These are phyloP conservation scores for Clarias pachynema DNA, from an alignment of 2,797 vertebrate genomes.

Conservation along the genomic window DNA sequence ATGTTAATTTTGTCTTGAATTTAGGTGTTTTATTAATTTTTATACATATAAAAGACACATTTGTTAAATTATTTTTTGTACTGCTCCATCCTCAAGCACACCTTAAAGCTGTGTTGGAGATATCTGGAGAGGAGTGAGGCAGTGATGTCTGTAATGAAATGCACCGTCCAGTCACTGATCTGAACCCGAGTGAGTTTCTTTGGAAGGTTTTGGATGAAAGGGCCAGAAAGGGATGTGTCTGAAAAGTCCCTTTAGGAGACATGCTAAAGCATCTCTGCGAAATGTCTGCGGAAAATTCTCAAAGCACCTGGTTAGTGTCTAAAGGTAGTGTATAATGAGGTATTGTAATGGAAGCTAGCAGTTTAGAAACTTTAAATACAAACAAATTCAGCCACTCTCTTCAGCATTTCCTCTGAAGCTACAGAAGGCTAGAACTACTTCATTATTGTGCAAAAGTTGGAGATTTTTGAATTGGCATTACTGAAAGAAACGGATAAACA, in stretches of 20 bases:
- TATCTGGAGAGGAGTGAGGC: background rate
- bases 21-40: background rate
- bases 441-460: background rate
- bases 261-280: background rate
- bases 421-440: background rate
- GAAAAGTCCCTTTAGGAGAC: background rate
- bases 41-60: background rate
- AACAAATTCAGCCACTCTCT: background rate
- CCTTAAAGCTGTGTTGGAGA: background rate
- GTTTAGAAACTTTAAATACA: background rate
- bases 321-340: background rate
- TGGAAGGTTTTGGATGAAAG: background rate
- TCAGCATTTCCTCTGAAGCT: background rate
- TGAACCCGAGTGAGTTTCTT: background rate
- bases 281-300: background rate
- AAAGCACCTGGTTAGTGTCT: background rate
- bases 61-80: background rate
- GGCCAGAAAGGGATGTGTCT: background rate
- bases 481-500: background rate
- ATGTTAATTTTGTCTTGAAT: background rate
- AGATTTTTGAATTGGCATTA: background rate
- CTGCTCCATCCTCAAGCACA: background rate
- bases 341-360: background rate
- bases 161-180: background rate
- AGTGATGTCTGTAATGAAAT: conserved; percentile 6